Base-by-base conservation (phyloP, 2,888 invertebrate species). In the Bellardia pandia region DNA sequence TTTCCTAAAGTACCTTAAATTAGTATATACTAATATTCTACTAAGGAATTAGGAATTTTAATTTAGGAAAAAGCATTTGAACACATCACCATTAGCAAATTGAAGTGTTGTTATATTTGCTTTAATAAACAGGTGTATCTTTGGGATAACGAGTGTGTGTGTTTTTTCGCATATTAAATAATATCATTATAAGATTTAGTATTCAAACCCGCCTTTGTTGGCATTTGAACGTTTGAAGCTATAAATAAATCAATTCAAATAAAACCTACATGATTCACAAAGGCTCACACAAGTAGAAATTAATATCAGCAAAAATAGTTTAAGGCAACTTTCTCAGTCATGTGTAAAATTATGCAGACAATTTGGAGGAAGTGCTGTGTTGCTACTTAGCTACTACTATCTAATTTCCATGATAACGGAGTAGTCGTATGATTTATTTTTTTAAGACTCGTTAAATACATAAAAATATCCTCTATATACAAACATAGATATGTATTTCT, bases 171-270 rank as follows among this genome's bases (percentile, higher is more conserved):
- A 14, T 60, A 37, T 13, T 60, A 11, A 37, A 37, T 37, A 37
- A 33, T 60, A 2, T 9, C 1, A 30, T 11, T 2, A 58, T 58
- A 58, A 60, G 33, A 37, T 14, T 13, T 23, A 60, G 13, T 33
- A 33, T 14, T 6, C 37, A 37, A 37, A n/a, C 37, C 53, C 69
- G 37, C 37, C 33, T 14, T n/a, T 51, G 14, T 48, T 45, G n/a
- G 33, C 69, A 51, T 69, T 72, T 7, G 11, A 72, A 23, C 30
- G 9, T 58, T 42, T 72, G 72, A 23, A 13, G 42, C 14, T 58
- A 42, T 23, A 30, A 40, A 72, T 72, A 58, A 72, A 56, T 58
- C 72, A 72, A 23, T 42, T 72, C 40, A 40, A 42, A 72, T 72
- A 42, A 14, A 72, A 58, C 42, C 23, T 16, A 33, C 14, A 51